Evolutionary conservation across 2,888 invertebrate species (phyloP).

Genomic region (Calliphora vomitoria): DNA sequence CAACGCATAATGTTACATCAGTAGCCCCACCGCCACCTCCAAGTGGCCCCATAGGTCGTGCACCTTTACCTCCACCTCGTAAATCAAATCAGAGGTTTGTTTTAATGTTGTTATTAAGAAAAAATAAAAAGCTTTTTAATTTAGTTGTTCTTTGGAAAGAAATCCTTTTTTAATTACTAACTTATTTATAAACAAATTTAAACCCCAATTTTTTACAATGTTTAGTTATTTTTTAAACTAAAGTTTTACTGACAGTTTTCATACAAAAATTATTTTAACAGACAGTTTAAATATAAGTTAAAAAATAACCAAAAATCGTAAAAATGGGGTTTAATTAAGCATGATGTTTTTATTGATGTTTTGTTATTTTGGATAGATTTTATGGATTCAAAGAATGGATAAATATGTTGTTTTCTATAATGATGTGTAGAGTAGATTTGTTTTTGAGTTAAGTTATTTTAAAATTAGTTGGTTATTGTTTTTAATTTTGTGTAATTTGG

Average conservation of each 20-base stretch:
- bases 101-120: slow-evolving; percentile 38
- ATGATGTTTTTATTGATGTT: slow-evolving; percentile 9
- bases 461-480: background rate
- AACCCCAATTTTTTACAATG: too few species aligned
- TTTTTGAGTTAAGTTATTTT: too few species aligned
- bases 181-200: slow-evolving; percentile 1
- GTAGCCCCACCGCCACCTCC: slow-evolving; percentile 76
- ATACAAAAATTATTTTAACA: too few species aligned
- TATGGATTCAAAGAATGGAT: background rate
- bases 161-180: slow-evolving; percentile 42
- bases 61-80: slow-evolving; percentile 83
- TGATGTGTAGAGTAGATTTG: background rate
- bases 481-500: background rate
- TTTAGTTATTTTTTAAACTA: too few species aligned
- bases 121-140: background rate
- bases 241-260: too few species aligned
- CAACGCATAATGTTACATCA: slow-evolving; percentile 62
- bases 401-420: background rate
- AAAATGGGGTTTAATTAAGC: slow-evolving; percentile 6
- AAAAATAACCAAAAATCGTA: too few species aligned
- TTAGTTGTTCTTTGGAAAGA: background rate
- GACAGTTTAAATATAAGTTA: too few species aligned
- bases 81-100: slow-evolving; percentile 83
- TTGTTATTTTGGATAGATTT: background rate
- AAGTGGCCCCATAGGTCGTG: slow-evolving; percentile 78